Conservation (phyloP, 2,888 invertebrate genomes). For the Cabera pusaria region DNA sequence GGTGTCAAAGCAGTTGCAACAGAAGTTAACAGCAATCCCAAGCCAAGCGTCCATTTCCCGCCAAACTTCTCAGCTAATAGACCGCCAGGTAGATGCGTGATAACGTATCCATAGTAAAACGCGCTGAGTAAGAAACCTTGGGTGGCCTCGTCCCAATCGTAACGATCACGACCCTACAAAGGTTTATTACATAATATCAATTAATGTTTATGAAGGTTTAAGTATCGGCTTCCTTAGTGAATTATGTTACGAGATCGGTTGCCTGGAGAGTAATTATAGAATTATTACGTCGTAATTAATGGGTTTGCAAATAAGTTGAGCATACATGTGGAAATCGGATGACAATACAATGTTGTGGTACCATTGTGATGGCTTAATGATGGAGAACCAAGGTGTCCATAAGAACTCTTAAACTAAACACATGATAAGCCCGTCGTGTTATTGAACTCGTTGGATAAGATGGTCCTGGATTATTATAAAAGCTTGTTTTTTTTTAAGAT, state of each 20-base stretch:
- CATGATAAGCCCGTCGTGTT: too few species aligned
- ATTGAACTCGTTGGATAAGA: too few species aligned
- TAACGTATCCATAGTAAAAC: slow-evolving; percentile 93
- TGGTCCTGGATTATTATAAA: too few species aligned
- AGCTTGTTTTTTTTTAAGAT: too few species aligned
- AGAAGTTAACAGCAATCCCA: slow-evolving; percentile 90
- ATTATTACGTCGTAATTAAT: too few species aligned
- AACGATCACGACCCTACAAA: slow-evolving; percentile 62
- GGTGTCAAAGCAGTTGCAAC: slow-evolving; percentile 91
- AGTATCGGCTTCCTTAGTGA: neutral
- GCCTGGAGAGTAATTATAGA: neutral
- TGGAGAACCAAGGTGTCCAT: too few species aligned
- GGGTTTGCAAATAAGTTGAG: too few species aligned
- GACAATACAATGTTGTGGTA: too few species aligned
- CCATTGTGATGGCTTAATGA: too few species aligned
- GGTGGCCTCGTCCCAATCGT: slow-evolving; percentile 87
- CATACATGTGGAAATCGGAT: too few species aligned
- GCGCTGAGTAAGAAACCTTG: slow-evolving; percentile 90
- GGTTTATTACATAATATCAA: slow-evolving; percentile 13
- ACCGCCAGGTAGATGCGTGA: slow-evolving; percentile 93
- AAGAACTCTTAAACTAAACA: too few species aligned
- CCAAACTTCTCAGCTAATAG: slow-evolving; percentile 91
- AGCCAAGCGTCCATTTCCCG: slow-evolving; percentile 91
- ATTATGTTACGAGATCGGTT: slow-evolving; percentile 2
- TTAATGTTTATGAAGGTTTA: slow-evolving; percentile 10